Evolutionary conservation across 2,113 vertebrate genomes (phyloP), one percentile per base, ranked within the genome.

Genomic region (Tor tambroides): DNA sequence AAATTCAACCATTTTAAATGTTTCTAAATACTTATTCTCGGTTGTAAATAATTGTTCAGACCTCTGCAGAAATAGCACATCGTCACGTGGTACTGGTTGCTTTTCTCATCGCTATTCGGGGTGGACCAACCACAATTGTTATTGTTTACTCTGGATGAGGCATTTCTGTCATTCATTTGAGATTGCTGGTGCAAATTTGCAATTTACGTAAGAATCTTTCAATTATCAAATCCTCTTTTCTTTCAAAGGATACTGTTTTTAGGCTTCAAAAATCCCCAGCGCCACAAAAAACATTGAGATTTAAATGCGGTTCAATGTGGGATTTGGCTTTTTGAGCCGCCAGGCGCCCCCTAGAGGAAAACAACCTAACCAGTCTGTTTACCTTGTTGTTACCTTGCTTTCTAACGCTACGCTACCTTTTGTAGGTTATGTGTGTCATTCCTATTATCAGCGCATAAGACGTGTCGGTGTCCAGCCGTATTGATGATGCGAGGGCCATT

Each of bases 401-500:
- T 80, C 35, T 59, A 80, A 32, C 77, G 2, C n/a, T 17, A 12
- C 43, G n/a, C 26, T 17, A 5, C 43, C 41, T 17, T 77, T 7
- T 43, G 71, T 23, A 43, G 75, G 51, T 80, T 35, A n/a, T n/a
- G 56, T 67, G 56, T 65, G 56, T n/a, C 1, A 2, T 43, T 43
- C 11, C 19, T 80, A 17, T 28, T 4, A 78, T 78, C 7, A 19
- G 17, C 21, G 46, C 26, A 21, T 85, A 15, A 21, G 8, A 35
- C 38, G 1, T 38, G 38, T 6, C 19, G 11, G 38, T 41, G 51
- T 63, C 8, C 7, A 63, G 21, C 6, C 59, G 21, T 41, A 4
- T 80, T 76, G 71, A 90, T 41, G 3, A 96, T 95, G 85, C 81
- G 71, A 28, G 84, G 82, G 88, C 78, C 92, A 46, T 92, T 97